Percentiles rank a stretch among this genome's conserved stretches.
Evolutionary conservation across 2,888 invertebrate species (phyloP).

Genomic region (Hirudinaria manillensis): DNA sequence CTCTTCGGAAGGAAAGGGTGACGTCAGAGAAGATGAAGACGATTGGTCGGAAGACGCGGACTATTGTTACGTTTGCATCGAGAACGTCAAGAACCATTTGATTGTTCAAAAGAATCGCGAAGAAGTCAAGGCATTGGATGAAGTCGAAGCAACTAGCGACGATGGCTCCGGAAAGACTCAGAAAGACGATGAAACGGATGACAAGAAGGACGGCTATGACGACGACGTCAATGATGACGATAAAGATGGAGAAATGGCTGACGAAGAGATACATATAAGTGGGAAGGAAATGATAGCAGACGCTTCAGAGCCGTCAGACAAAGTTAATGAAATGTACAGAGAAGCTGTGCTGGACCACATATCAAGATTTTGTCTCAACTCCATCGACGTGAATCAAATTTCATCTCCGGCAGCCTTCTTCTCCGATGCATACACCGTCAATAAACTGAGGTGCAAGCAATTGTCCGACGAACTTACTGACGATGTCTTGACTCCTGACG

Average conservation of each 20-base stretch:
- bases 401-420: background rate
- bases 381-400: background rate
- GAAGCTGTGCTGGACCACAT: background rate
- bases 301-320: background rate
- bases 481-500: slow-evolving; percentile 2
- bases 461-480: slow-evolving; percentile 1
- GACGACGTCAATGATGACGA: background rate
- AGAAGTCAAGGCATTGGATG: background rate
- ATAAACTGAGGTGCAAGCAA: slow-evolving; percentile 12
- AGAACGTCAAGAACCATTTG: slow-evolving; percentile 20
- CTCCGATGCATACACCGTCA: slow-evolving; percentile 8
- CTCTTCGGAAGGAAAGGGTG: background rate
- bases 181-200: background rate
- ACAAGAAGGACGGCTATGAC: background rate
- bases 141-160: slow-evolving; percentile 1
- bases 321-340: background rate
- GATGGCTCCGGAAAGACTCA: slow-evolving; percentile 13
- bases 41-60: slow-evolving; percentile 40
- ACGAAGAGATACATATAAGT: background rate
- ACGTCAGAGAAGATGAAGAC: background rate
- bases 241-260: background rate
- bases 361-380: background rate
- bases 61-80: slow-evolving; percentile 34
- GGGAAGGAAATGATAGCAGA: too few relatives aligned
- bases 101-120: slow-evolving; percentile 22